Base-by-base conservation (phyloP, 2,113 vertebrate genomes). In the Apus apus region DNA sequence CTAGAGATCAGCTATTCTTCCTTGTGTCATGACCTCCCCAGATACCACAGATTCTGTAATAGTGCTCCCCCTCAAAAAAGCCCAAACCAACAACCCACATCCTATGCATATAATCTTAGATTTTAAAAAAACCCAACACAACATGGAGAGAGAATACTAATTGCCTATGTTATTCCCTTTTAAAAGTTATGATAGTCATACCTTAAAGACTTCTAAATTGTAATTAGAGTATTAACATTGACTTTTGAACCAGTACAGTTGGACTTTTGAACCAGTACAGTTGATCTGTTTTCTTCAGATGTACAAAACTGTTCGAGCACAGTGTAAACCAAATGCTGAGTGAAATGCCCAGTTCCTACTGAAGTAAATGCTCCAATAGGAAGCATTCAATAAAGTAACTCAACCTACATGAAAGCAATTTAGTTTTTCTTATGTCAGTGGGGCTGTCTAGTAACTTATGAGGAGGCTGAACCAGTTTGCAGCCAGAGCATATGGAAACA, bases 61-160 rank as follows among this genome's bases (percentile, higher is more conserved):
- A 97, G 93, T 96, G 83, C 90, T 97, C 96, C 86, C 86, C 8
- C 9, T 73, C 14, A 71, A 75, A 82, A 72, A 57, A 68, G 51
- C 21, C 15, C 20, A 29, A 40, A 8, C n/a, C 94, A 97, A 96
- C 87, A 99, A 98, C 98, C 98, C 98, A 98, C 98, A 98, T 99
- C 98, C 98, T 98, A 97, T 96, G 94, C 98, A 90, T 94, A 93
- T 97, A 90, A 95, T 89, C 93, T 95, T 96, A 97, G 85, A 95
- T 97, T 96, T 2, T 7, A 56, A 65, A 72, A 80, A 71, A n/a
- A 8, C 48, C 19, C 7, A 50, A 50, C 19, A 11, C 29, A 30
- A 13, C 6, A 48, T 12, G 4, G 71, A 94, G 94, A 94, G 79
- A 93, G 61, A 89, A 94, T 97, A 95, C 81, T 92, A 97, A 91